phyloP scores from a whole-genome alignment of 2,797 vertebrate genomes.

The Liasis olivaceus region DNA sequence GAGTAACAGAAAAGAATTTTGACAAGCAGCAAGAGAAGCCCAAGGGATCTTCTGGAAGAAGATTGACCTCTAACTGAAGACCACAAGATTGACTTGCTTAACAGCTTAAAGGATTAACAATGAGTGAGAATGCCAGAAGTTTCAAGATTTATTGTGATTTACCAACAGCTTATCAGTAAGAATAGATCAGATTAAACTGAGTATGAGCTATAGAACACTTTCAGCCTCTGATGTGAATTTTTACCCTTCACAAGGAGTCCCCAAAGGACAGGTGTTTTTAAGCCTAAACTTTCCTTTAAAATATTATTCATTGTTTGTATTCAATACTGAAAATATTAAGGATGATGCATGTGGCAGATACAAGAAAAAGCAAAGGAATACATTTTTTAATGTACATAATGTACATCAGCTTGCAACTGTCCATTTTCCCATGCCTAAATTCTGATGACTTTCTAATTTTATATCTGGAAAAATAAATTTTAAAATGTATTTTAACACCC shows the following conservation, averaged over 20 bases:
- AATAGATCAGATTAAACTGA: constrained; percentile 36
- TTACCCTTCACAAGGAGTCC: constrained; percentile 25
- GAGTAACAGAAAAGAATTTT: not conserved
- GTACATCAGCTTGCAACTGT: not conserved
- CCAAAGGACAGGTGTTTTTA: not conserved
- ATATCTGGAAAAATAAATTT: not conserved
- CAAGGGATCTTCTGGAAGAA: constrained; percentile 12
- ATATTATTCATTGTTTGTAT: not conserved
- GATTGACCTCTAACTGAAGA: constrained; percentile 38
- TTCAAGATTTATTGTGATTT: constrained; percentile 28
- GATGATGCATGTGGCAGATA: not conserved
- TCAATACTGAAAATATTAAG: not conserved
- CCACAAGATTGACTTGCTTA: constrained; percentile 29
- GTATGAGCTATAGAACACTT: constrained; percentile 9
- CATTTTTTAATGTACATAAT: not conserved
- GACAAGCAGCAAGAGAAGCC: constrained; percentile 8
- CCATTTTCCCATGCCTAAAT: not conserved
- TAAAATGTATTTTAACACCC: not conserved
- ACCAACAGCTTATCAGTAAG: constrained; percentile 25
- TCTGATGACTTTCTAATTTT: not conserved
- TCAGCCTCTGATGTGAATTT: constrained; percentile 2
- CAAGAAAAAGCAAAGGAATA: not conserved
- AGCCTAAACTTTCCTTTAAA: not conserved
- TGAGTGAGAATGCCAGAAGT: constrained; percentile 19
- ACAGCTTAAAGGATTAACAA: constrained; percentile 42